These are phyloP conservation scores for Neogobius melanostomus DNA, from an alignment of 2,113 vertebrate genomes.

Conservation along the genomic window DNA sequence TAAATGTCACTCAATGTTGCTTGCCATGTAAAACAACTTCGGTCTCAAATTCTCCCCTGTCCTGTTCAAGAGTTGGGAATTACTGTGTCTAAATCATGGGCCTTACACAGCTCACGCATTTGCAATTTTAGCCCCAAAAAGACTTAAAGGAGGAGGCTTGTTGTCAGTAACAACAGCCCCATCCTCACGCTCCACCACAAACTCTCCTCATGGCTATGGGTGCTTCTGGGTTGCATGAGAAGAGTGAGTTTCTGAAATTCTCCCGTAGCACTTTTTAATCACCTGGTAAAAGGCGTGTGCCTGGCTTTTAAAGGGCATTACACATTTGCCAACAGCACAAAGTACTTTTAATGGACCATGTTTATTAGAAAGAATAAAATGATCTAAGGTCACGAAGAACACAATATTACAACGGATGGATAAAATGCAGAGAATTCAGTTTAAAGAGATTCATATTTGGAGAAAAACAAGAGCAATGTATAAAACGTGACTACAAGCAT, in stretches of 20 bases:
- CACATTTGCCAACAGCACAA: conserved; percentile 71
- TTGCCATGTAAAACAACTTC: conserved; percentile 50
- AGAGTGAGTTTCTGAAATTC: conserved; percentile 74
- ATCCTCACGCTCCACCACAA: conserved; percentile 40
- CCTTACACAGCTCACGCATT: conserved; percentile 28
- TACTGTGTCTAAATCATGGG: conserved; percentile 26
- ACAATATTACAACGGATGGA: conserved; percentile 46
- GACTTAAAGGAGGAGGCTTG: conserved; percentile 45
- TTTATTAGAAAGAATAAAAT: conserved; percentile 68
- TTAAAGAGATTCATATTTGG: no score
- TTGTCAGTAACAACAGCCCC: conserved; percentile 65
- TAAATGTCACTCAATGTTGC: conserved; percentile 49
- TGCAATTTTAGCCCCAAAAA: conserved; percentile 24
- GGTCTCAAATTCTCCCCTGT: conserved; percentile 23
- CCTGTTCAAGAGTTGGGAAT: conserved; percentile 25
- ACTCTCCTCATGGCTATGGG: conserved; percentile 31
- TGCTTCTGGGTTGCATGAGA: conserved; percentile 77
- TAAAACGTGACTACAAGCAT: neutral
- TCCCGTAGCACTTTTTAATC: conserved; percentile 72
- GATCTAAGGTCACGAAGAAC: conserved; percentile 74
- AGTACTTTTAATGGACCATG: conserved; percentile 76
- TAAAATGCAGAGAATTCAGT: no score
- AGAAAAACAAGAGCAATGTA: neutral
- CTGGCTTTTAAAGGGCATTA: conserved; percentile 73
- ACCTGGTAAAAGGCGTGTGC: conserved; percentile 67